These are phyloP conservation scores for Scarus forsteni DNA, from an alignment of 2,797 vertebrate genomes.

Conservation along the genomic window DNA sequence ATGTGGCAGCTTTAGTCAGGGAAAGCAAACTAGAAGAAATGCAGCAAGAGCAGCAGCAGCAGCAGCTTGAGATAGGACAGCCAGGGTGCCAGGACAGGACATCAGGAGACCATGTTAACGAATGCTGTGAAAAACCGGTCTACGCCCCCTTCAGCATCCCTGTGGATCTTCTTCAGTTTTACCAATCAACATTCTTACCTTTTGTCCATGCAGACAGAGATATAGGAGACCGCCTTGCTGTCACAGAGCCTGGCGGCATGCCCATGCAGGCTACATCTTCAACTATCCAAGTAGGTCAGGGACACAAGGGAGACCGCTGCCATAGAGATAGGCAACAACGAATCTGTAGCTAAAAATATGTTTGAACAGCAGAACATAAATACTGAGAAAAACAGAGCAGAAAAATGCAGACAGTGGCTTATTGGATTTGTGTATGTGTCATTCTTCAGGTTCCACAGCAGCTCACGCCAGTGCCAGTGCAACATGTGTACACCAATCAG, in stretches of 20 bases:
- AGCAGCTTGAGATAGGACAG: constrained; percentile 45
- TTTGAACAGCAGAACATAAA: not conserved
- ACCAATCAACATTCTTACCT: constrained; percentile 31
- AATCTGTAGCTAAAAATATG: constrained; percentile 9
- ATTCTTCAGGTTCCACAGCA: constrained; percentile 84
- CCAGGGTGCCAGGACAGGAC: constrained; percentile 36
- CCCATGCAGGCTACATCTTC: constrained; percentile 41
- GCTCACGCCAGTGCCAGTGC: constrained; percentile 91
- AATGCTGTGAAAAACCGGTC: constrained; percentile 33
- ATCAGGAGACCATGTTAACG: constrained; percentile 24
- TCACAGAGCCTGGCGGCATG: constrained; percentile 33
- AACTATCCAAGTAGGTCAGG: constrained; percentile 76
- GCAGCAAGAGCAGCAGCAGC: too few relatives aligned
- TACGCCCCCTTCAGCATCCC: constrained; percentile 53
- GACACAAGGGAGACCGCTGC: constrained; percentile 39
- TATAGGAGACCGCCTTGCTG: constrained; percentile 33
- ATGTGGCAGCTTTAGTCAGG: constrained; percentile 52
- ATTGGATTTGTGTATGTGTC: constrained; percentile 11
- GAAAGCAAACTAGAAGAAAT: constrained; percentile 57
- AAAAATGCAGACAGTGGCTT: constrained; percentile 3
- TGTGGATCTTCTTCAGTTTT: constrained; percentile 33
- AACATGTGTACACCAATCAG: constrained; percentile 93
- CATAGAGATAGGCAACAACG: constrained; percentile 23
- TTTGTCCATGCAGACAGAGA: constrained; percentile 47
- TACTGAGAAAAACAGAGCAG: not conserved